Base-by-base conservation (phyloP, 1,140 invertebrate genomes). In the Halictus rubicundus region DNA sequence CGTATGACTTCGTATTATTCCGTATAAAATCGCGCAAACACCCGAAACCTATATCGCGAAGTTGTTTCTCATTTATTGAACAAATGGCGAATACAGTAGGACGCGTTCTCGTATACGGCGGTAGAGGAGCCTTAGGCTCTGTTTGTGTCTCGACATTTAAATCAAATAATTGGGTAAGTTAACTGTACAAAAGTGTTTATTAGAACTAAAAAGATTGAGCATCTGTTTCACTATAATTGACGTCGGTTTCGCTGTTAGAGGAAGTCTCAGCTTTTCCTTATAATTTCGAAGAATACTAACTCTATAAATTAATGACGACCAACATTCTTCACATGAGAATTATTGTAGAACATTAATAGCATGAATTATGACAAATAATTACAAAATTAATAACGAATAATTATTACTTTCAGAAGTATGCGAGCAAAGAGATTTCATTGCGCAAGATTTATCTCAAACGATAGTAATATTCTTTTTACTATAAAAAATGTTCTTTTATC, bases 91-190 rank as follows among this genome's bases (percentile, higher is more conserved):
- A 86, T 23, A 81, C 83, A 75, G 73, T 91, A 5, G 95, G 96
- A 90, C 95, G 96, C 91, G 96, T 99, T 73, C 92, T 99, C 66
- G 95, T 99, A 86, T 99, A 99, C 90, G 99, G 99, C 76, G 99
- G 98, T 10, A 96, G 96, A 91, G 99, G 99, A 80, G 99, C 99
- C 57, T 94, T 99, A 25, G 99, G 99, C 23, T 95, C 96, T 5
- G 95, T 95, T 71, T 97, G 97, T 89, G 96, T 99, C 0, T 95
- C 96, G 10, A 95, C 96, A 90, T 99, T 99, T 87, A 99, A 99
- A 94, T 94, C 95, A 10, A 96, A 98, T 85, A 97, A 98, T 90
- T 99, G 95, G 95, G 97, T 97, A 94, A 94, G 95, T 92, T 52
- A 52, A 70, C 49, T 66, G 61, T 16, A 57, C 6, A 37, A 57